Base-by-base conservation (phyloP, 2,113 vertebrate genomes). In the Parus major region DNA sequence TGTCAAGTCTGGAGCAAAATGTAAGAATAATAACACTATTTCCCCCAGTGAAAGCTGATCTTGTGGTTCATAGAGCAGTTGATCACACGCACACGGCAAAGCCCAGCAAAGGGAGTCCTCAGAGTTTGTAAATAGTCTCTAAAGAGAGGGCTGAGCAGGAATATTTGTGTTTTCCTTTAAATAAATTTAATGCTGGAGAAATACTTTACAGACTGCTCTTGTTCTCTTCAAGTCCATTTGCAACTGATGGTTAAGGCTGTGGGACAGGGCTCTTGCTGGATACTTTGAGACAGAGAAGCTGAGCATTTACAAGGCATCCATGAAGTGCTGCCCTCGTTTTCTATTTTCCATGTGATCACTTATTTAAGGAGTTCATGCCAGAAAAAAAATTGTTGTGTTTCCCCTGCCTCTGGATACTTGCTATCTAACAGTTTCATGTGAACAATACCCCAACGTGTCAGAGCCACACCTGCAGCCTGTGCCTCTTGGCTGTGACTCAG, bases 401-500 rank as follows among this genome's bases (percentile, higher is more conserved):
- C 77, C 50, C 42, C 60, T 84, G 94, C 86, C 88, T 84, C 86
- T 95, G 88, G 85, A 88, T 93, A 92, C 82, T 92, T 65, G 77
- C 80, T 97, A 77, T 71, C 69, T 93, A 96, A 86, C 49, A 92
- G 86, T 86, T 93, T 90, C 83, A 94, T 81, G 42, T 69, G 82
- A 92, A 94, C 75, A 85, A 91, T 87, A 93, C 55, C 82, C 82
- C 56, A 73, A 50, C 28, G 11, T 94, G 95, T 83, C 1, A 16
- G 79, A 97, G 95, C 90, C 95, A 96, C 95, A 96, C 93, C 96
- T 96, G 96, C 92, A 93, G 92, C 92, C 80, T 50, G 77, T 86
- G 92, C 88, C 95, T 96, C 69, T 29, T 92, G 95, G 93, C 93
- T 90, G 90, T 29, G 8, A 93, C 63, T 95, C 80, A 2, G 88